A percentile compares a stretch with the other conserved stretches of the same genome.
These are phyloP conservation scores for Pegoplata infirma DNA, from an alignment of 2,888 invertebrate genomes.

Conservation along the genomic window DNA sequence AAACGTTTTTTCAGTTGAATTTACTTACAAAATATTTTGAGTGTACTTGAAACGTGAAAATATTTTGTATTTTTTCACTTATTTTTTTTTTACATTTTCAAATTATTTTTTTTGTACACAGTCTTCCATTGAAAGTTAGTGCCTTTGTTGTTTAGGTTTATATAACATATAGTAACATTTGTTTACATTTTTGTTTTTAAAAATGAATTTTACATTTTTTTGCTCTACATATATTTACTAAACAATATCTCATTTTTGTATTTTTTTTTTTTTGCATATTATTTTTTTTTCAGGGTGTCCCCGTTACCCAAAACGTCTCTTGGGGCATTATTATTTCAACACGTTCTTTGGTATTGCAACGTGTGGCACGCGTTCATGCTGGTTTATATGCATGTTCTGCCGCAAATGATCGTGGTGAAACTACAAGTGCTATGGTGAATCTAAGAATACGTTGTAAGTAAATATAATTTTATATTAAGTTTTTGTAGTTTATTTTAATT, in stretches of 20 bases:
- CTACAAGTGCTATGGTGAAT: constrained; percentile 86
- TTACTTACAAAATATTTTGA: no score
- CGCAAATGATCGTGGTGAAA: constrained; percentile 89
- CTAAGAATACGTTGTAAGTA: constrained; percentile 91
- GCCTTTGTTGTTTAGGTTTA: background rate
- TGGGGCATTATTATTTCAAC: constrained; percentile 92
- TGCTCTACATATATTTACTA: background rate
- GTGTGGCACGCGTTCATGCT: constrained; percentile 88
- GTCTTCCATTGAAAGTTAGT: no score
- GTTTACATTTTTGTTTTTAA: background rate
- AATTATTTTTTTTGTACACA: no score
- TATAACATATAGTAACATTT: background rate
- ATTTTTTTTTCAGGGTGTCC: constrained; percentile 83
- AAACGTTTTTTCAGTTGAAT: no score
- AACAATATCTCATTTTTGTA: constrained; percentile 32
- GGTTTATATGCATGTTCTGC: constrained; percentile 92
- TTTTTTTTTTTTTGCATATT: constrained; percentile 45
- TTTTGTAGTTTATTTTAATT: background rate
- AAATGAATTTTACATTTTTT: background rate
- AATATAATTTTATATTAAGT: constrained; percentile 3
- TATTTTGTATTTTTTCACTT: no score
- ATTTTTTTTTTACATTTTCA: no score
- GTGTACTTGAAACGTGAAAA: background rate
- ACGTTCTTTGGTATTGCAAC: constrained; percentile 91
- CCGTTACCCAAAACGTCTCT: constrained; percentile 89